Evolutionary conservation across 2,113 vertebrate species (phyloP).

Genomic region (Marmota flaviventris): DNA sequence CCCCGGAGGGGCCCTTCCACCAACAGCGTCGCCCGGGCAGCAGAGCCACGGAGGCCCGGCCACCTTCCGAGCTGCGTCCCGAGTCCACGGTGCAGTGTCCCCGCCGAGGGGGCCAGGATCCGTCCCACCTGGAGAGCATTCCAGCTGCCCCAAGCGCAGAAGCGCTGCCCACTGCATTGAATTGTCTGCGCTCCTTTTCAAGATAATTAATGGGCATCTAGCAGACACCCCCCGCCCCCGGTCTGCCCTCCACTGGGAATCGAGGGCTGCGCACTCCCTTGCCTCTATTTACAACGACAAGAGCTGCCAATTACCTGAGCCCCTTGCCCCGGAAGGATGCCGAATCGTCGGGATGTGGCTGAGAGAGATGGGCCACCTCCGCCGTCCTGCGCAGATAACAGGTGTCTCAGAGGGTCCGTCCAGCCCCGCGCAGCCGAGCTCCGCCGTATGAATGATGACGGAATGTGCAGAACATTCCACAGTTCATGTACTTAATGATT

Average conservation of each 20-base stretch:
- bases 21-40: background rate
- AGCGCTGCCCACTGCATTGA: background rate
- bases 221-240: background rate
- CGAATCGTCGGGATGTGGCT: background rate
- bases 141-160: background rate
- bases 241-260: background rate
- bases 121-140: background rate
- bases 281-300: constrained; percentile 19
- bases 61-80: background rate
- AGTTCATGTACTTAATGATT: constrained; percentile 96
- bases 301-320: background rate
- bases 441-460: constrained; percentile 94
- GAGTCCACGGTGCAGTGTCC: accelerated
- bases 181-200: constrained; percentile 11
- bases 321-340: accelerated
- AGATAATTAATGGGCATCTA: constrained; percentile 27
- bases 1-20: background rate
- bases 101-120: background rate
- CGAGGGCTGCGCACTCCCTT: background rate
- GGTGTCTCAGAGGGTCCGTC: constrained; percentile 80
- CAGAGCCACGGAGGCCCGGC: background rate
- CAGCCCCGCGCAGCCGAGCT: constrained; percentile 86
- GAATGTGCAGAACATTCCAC: constrained; percentile 90
- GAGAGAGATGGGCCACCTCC: constrained; percentile 16
- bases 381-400: constrained; percentile 66